phyloP scores from a whole-genome alignment of 2,797 vertebrate genomes.

The Peromyscus aztecus region DNA sequence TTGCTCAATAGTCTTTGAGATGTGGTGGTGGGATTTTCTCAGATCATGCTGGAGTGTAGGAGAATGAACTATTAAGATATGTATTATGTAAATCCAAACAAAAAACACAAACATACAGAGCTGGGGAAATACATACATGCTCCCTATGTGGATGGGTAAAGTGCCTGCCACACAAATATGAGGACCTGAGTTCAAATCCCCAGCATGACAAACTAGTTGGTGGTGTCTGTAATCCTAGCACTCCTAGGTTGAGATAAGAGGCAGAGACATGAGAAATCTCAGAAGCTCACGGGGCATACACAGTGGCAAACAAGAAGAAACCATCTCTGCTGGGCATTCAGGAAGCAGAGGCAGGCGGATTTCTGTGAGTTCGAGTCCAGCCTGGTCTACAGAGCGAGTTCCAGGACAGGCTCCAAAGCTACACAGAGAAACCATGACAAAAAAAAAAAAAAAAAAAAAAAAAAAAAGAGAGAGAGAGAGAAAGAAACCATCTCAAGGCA shows the following conservation, averaged over 20 bases:
- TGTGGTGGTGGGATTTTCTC: neutral
- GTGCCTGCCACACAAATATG: neutral
- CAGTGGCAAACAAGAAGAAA: neutral
- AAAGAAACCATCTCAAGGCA: no score
- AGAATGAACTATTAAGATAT: neutral
- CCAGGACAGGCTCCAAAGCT: no score
- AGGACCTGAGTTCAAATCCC: neutral
- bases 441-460: no score
- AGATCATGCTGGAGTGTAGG: neutral
- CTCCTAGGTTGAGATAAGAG: neutral
- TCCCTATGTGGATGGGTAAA: no score
- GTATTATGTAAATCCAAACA: neutral
- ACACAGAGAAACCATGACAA: no score
- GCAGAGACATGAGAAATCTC: neutral
- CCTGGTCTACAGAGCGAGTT: no score
- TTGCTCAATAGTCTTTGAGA: neutral
- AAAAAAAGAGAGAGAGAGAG: no score
- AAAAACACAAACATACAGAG: neutral
- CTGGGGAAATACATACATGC: neutral
- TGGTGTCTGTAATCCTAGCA: neutral
- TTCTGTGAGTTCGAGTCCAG: no score
- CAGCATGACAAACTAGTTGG: no score
- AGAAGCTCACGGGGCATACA: fast-evolving
- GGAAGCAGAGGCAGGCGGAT: no score
- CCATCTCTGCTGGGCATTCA: no score